Conservation (phyloP, 2,888 invertebrate species). For the Sesia apiformis region DNA sequence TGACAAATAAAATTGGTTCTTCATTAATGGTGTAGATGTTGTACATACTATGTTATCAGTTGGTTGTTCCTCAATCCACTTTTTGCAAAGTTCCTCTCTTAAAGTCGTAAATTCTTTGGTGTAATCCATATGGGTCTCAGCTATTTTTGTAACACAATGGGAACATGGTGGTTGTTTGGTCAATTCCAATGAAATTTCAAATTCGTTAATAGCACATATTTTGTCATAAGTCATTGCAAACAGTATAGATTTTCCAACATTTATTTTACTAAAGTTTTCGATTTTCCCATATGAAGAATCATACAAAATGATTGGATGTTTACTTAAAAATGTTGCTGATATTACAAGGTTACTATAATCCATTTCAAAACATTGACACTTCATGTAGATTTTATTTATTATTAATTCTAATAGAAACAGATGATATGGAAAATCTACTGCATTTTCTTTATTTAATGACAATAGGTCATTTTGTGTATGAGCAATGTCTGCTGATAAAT, state of each 20-base stretch:
- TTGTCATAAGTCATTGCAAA: slow-evolving; percentile 68
- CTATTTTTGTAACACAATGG: slow-evolving; percentile 51
- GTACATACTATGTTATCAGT: slow-evolving; percentile 55
- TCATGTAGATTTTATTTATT: slow-evolving; percentile 65
- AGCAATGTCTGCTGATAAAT: slow-evolving; percentile 43
- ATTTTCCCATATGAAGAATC: slow-evolving; percentile 54
- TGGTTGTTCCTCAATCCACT: slow-evolving; percentile 53
- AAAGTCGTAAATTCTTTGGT: slow-evolving; percentile 43
- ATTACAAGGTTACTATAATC: slow-evolving; percentile 59
- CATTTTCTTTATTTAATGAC: slow-evolving; percentile 21
- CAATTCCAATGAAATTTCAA: slow-evolving; percentile 41
- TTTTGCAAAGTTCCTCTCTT: slow-evolving; percentile 51
- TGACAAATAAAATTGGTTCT: slow-evolving; percentile 53
- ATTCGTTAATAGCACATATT: slow-evolving; percentile 53
- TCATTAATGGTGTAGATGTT: slow-evolving; percentile 51
- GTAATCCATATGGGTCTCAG: slow-evolving; percentile 52
- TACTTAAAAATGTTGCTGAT: slow-evolving; percentile 52
- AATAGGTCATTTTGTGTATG: slow-evolving; percentile 41
- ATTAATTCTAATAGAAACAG: slow-evolving; percentile 60
- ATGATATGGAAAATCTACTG: slow-evolving; percentile 53
- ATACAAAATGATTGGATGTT: slow-evolving; percentile 51
- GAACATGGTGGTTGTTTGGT: slow-evolving; percentile 61
- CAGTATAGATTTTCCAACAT: slow-evolving; percentile 57
- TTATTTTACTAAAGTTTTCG: slow-evolving; percentile 44
- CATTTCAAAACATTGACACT: slow-evolving; percentile 63